These are phyloP conservation scores for Chymomyza costata DNA, from an alignment of 1,140 invertebrate species.

Conservation along the genomic window DNA sequence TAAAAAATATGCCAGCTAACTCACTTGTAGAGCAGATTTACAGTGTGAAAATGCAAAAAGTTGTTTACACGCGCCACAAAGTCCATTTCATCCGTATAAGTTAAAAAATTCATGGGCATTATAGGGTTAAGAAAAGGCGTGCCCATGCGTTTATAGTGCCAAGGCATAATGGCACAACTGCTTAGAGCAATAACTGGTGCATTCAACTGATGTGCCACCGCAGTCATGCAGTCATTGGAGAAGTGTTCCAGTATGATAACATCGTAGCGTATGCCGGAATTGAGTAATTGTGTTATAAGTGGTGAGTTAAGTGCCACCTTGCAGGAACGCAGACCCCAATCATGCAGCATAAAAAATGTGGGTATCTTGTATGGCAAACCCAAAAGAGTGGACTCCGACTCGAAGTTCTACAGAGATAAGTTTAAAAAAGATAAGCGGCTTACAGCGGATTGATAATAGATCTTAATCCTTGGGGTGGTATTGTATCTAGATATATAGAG, in stretches of 20 bases:
- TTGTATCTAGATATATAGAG: neutral
- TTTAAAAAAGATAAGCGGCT: too few relatives aligned
- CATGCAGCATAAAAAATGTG: conserved; percentile 52
- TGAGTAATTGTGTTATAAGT: conserved; percentile 34
- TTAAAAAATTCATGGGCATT: conserved; percentile 76
- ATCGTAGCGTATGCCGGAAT: conserved; percentile 78
- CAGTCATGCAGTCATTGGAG: conserved; percentile 80
- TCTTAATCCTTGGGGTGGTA: too few relatives aligned
- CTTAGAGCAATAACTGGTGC: conserved; percentile 78
- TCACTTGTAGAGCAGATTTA: conserved; percentile 76
- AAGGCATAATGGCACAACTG: conserved; percentile 79
- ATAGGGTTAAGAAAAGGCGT: conserved; percentile 78
- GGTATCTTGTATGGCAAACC: conserved; percentile 45
- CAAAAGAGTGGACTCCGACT: conserved; percentile 22
- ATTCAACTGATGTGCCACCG: conserved; percentile 78
- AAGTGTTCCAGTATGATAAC: conserved; percentile 80
- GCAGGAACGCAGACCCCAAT: conserved; percentile 76
- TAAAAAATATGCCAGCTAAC: conserved; percentile 48
- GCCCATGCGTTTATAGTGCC: conserved; percentile 78
- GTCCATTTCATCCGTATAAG: conserved; percentile 76
- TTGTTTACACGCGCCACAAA: conserved; percentile 78
- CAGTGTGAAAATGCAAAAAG: conserved; percentile 61
- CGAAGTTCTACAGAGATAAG: conserved; percentile 22
- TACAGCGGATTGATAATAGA: too few relatives aligned
- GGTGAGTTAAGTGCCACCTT: conserved; percentile 76